A percentile compares a stretch with the other conserved stretches of the same genome.
Conservation (phyloP, 1,140 invertebrate species). For the Zaprionus africanus region DNA sequence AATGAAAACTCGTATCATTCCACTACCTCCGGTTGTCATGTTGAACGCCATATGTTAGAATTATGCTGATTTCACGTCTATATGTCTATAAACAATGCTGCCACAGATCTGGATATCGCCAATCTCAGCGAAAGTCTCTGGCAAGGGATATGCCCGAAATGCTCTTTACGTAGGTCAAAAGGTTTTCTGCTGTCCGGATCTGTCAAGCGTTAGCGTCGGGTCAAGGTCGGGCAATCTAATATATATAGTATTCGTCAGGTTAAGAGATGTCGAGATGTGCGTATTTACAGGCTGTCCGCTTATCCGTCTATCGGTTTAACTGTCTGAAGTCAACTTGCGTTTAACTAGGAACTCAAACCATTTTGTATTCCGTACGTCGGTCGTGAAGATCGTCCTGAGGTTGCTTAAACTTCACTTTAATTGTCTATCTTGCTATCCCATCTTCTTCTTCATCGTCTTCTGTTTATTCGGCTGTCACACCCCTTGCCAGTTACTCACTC, state of each 20-base stretch:
- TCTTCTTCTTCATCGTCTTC: not conserved
- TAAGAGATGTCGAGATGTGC: conserved; percentile 63
- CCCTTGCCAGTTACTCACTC: not conserved
- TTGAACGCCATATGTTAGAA: conserved; percentile 60
- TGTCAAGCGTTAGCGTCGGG: not conserved
- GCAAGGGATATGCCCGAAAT: not conserved
- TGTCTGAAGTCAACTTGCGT: conserved; percentile 59
- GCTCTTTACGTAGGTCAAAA: conserved; percentile 30
- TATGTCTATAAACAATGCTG: conserved; percentile 28
- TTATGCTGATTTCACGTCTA: conserved; percentile 35
- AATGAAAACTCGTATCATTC: not conserved
- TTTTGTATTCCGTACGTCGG: conserved; percentile 54
- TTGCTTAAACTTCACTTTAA: not conserved
- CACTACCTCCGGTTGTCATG: conserved; percentile 26
- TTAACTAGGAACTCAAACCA: conserved; percentile 79
- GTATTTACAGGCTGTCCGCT: conserved; percentile 72
- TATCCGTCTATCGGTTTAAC: conserved; percentile 5
- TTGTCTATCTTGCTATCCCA: not conserved
- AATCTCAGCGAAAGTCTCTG: conserved; percentile 6
- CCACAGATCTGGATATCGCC: not conserved
- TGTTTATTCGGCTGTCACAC: not conserved
- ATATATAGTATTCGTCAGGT: conserved; percentile 32
- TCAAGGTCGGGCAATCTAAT: not conserved
- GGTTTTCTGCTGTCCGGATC: not conserved
- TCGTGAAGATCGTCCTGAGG: conserved; percentile 9